Base-by-base conservation (phyloP, 1,140 invertebrate species). In the Drosophila tsacasi region DNA sequence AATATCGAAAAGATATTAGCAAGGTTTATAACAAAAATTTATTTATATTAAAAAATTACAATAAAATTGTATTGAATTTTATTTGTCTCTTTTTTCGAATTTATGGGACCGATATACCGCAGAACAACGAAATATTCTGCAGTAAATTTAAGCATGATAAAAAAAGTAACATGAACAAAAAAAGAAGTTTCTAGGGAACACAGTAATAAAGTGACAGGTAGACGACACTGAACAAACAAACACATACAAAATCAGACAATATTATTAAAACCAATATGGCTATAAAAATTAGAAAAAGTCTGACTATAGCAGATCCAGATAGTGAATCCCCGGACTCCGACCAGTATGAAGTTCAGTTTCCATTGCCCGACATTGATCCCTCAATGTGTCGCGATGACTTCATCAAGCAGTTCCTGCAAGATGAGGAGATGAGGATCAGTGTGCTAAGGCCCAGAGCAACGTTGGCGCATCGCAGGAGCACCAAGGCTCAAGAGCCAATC, bases 361-460 rank as follows among this genome's bases (percentile, higher is more conserved):
- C 83, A 1, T 32, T 86, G 27, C 83, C 83, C 2, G 83, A 87
- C 0, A 19, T 12, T 0, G 67, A 83, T 66, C 32, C 46, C 3
- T 50, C 80, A 5, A 6, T 60, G 0, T 87, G 83, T 49, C 83
- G 83, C 13, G 83, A 86, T 60, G 46, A 72, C 9, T 86, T 57
- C 12, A 42, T 86, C 0, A 47, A 32, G 2, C 13, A 1, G 2
- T 21, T 64, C 5, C 10, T 74, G 0, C 2, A 37, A 0, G n/a
- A 30, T 1, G 46, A 46, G 13, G 46, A 75, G 13, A 8, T 1
- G 6, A 44, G 17, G 8, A 17, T 47, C 5, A 67, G 44, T 44
- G 5, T 5, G 10, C 1, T 42, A 4, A 42, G 0, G 37, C 25
- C 25, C n/a, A 23, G 25, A 32, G 2, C 0, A 27, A 21, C 13